Evolutionary conservation across 2,888 invertebrate genomes (phyloP), one percentile per base, ranked within the genome.

Genomic region (Cephalotes varians): DNA sequence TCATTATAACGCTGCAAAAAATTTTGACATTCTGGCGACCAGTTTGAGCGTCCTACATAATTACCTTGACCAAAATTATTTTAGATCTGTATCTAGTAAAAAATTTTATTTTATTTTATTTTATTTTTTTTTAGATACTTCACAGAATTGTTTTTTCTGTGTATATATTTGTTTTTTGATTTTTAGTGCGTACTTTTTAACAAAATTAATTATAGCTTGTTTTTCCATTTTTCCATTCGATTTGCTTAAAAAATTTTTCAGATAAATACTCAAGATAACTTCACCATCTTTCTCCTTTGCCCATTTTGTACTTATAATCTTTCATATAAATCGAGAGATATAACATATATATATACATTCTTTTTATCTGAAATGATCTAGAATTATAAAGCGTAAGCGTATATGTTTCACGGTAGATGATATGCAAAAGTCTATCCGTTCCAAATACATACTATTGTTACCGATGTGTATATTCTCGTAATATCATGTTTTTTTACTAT

Each of bases 391-490:
- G 21, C 56, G 9, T 31, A 65, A 65, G 5, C 40, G 12, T 37
- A 37, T 18, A 25, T 5, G 7, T 71, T 25, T 71, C 12, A 51
- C 15, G 25, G 2, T 34, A 34, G 15, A 12, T 28, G 18, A 65
- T 47, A 44, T 47, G 69, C 28, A 51, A 21, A 51, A 69, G 21
- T 51, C 34, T 69, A 51, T 40, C 15, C 25, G 28, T 72, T 72
- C 25, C 28, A 72, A 56, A 72, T 56, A 12, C 56, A 72, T 56
- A 40, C 18, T 28, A 10, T 67, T 12, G n/a, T 69, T 28, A 69
- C 6, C 28, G 2, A 44, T 31, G n/a, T 58, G 2, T 58, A 72
- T 51, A 1, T 64, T 74, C 12, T 18, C 12, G 7, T 64, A 62
- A 25, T 49, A 69, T 54, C 25, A 4, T 5, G n/a, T 1, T 10